phyloP scores from a whole-genome alignment of 1,140 invertebrate species.

The Calephelis nemesis region DNA sequence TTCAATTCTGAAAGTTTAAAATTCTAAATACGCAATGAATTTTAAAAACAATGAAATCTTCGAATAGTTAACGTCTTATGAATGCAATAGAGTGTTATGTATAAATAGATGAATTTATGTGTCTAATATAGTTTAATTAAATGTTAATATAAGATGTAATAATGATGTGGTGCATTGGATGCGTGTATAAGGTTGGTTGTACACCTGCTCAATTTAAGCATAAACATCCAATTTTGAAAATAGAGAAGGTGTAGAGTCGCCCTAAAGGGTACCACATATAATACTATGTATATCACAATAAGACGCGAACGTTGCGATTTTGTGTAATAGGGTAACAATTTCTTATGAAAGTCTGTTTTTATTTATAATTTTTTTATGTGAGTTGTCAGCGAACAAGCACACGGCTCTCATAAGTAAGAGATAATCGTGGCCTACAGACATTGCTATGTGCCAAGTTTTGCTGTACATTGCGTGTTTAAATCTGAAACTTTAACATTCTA shows the following conservation, averaged over 20 bases:
- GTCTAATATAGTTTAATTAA: constrained; percentile 62
- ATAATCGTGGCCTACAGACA: neutral
- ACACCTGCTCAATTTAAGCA: constrained; percentile 19
- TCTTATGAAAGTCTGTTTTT: too few relatives aligned
- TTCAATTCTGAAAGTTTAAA: constrained; percentile 19
- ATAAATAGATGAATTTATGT: constrained; percentile 69
- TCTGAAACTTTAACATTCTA: constrained; percentile 18
- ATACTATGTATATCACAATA: too few relatives aligned
- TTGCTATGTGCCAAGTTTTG: constrained; percentile 30
- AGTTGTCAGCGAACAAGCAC: too few relatives aligned
- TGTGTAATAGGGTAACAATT: too few relatives aligned
- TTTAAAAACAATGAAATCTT: constrained; percentile 45
- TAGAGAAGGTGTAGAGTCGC: constrained; percentile 19
- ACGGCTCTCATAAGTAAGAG: too few relatives aligned
- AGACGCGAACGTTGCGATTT: too few relatives aligned
- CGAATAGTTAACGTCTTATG: constrained; percentile 58
- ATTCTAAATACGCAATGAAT: constrained; percentile 43
- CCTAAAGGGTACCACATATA: neutral
- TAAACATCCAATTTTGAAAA: constrained; percentile 33
- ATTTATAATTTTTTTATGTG: too few relatives aligned
- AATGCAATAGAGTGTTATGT: constrained; percentile 60
- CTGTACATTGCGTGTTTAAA: constrained; percentile 24
- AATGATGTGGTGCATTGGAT: constrained; percentile 55
- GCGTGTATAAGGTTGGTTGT: constrained; percentile 33
- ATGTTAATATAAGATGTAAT: constrained; percentile 54